Percentiles rank a stretch among this genome's conserved stretches.
Conservation (phyloP, 2,113 vertebrate species). For the Meriones unguiculatus region DNA sequence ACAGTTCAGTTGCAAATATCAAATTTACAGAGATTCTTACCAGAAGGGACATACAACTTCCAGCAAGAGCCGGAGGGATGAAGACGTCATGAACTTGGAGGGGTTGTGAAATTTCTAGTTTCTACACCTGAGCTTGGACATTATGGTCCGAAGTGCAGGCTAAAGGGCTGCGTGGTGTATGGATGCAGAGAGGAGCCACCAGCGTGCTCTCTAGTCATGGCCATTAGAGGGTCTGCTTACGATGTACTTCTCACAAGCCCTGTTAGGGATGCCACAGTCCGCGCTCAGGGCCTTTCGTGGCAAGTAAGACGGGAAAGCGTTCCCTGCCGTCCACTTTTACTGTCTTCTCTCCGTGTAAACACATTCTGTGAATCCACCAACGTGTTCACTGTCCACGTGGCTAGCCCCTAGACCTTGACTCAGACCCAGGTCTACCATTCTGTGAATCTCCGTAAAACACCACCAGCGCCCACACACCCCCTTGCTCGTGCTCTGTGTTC, state of each 20-base stretch:
- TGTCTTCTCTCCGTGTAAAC: background rate
- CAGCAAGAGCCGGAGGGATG: background rate
- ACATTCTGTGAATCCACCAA: background rate
- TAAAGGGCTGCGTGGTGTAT: background rate
- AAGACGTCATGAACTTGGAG: background rate
- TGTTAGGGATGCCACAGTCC: background rate
- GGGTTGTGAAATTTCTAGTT: background rate
- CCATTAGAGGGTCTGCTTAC: background rate
- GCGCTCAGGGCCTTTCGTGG: background rate
- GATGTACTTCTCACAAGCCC: background rate
- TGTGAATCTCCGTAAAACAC: background rate
- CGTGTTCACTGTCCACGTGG: background rate
- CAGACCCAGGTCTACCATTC: background rate
- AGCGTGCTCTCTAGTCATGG: background rate
- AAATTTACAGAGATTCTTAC: background rate
- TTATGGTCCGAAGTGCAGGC: background rate
- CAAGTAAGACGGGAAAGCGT: background rate
- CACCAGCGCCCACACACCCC: background rate
- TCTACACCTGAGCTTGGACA: background rate
- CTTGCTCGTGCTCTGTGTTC: background rate
- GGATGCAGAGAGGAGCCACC: background rate
- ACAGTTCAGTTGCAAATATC: conserved; percentile 25
- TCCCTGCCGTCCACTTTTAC: background rate
- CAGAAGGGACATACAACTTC: background rate
- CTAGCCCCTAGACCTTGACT: background rate